Conservation (phyloP, 2,888 invertebrate genomes). For the Drosophila quinaria region DNA sequence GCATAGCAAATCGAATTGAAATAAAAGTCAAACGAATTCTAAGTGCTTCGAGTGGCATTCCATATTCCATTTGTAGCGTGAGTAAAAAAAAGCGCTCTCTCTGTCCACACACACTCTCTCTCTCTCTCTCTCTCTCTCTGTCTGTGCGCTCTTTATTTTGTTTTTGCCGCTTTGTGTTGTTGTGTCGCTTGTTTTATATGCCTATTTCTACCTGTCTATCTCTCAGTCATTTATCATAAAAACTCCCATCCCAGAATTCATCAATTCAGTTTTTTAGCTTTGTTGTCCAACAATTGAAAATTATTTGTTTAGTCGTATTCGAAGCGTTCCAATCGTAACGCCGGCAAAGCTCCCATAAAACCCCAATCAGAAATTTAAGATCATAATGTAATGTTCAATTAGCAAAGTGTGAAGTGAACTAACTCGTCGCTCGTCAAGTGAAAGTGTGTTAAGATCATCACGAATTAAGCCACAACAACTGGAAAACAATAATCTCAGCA, state of each 20-base stretch:
- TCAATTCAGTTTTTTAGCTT: constrained; percentile 50
- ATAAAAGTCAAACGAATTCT: constrained; percentile 32
- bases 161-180: constrained; percentile 43
- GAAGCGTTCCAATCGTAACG: constrained; percentile 53
- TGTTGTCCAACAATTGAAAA: constrained; percentile 42
- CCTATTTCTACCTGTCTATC: constrained; percentile 48
- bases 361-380: constrained; percentile 10
- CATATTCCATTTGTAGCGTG: constrained; percentile 65
- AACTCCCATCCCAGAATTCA: constrained; percentile 46
- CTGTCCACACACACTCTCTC: constrained; percentile 8
- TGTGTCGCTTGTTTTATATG: constrained; percentile 50
- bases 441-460: constrained; percentile 45
- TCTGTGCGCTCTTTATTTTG: constrained; percentile 35
- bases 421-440: constrained; percentile 29
- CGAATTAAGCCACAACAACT: constrained; percentile 9
- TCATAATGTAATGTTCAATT: constrained; percentile 17
- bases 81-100: constrained; percentile 48
- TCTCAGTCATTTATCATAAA: constrained; percentile 45
- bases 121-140: constrained; percentile 16
- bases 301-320: constrained; percentile 65
- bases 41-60: constrained; percentile 48
- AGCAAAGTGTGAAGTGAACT: constrained; percentile 20
- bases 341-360: constrained; percentile 38
- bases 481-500: constrained; percentile 8
- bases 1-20: constrained; percentile 38